A percentile compares a stretch with the other conserved stretches of the same genome.
Conservation (phyloP, 2,797 vertebrate genomes). For the Anguilla anguilla region DNA sequence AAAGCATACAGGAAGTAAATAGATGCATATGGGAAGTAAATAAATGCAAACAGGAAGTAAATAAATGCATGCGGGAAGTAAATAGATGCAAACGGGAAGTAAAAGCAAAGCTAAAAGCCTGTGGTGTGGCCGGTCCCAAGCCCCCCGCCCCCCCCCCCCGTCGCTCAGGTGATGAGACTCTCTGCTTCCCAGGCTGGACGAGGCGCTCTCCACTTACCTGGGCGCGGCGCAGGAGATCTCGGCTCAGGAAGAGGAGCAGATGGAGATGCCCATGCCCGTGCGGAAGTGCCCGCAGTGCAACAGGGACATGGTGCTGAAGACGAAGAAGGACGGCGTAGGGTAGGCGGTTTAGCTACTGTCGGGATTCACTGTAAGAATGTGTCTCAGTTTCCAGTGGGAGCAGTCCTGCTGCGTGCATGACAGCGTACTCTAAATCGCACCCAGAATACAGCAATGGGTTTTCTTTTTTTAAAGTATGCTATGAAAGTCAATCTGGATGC, state of each 20-base stretch:
- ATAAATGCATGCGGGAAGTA: no score
- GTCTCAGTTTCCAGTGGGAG: not conserved
- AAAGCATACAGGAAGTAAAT: no score
- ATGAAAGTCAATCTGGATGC: not conserved
- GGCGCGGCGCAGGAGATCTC: constrained; percentile 76
- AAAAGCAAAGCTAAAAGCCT: no score
- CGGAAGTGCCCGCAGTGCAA: constrained; percentile 90
- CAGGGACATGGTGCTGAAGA: constrained; percentile 91
- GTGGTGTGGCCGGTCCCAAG: no score
- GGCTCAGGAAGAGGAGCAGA: constrained; percentile 75
- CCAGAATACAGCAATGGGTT: no score
- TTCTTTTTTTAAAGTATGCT: not conserved
- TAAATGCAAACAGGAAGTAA: no score
- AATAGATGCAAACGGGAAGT: no score
- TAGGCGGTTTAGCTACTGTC: constrained; percentile 53
- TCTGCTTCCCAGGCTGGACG: constrained; percentile 79
- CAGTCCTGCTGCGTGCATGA: not conserved
- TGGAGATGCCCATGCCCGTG: constrained; percentile 75
- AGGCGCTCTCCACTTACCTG: constrained; percentile 89
- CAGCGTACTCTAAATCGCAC: not conserved
- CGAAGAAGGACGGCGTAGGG: constrained; percentile 81
- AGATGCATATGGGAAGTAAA: no score
- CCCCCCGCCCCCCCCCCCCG: no score
- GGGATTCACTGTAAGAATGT: not conserved
- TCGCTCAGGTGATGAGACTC: not conserved